Evolutionary conservation across 2,888 invertebrate genomes (phyloP), one percentile per base, ranked within the genome.

Genomic region (Hirudinaria manillensis): DNA sequence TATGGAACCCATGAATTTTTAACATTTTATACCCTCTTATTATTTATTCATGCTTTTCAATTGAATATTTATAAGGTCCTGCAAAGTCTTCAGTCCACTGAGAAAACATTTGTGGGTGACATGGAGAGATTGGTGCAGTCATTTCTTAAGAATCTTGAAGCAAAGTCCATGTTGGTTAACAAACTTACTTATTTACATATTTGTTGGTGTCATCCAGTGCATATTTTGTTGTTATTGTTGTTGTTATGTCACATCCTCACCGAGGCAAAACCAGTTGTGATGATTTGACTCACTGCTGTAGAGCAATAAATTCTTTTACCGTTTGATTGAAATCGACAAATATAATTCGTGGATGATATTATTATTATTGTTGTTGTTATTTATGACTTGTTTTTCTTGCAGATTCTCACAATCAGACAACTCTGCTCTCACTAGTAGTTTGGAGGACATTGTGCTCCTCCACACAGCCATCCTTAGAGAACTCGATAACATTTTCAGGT

Each of bases 81-180:
- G 77, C 82, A 83, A 77, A 84, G 82, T 80, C 80, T 97, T 74
- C 90, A 94, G 79, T 95, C 96, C 84, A 94, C 95, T 7, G 96
- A 97, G 86, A 90, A 90, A 82, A 91, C 92, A 0, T 93, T 95
- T 88, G 92, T 95, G 36, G 90, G 91, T 6, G 95, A 96, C 86
- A 88, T 96, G 84, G 92, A 93, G 82, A 91, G 91, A 51, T 88
- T 95, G 70, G 89, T 93, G 78, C 91, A 90, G 81, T 93, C 91
- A 84, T 94, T 93, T 84, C 87, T 97, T 77, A 90, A 90, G 82
- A 94, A 95, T n/a, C 87, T 97, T 79, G 91, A 92, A 83, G 89
- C 90, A 81, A 90, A 91, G 84, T 91, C 92, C 81, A 90, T 94
- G 96, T 95, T 88, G 90, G 91, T 79, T 27, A 27, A 72, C 13